Conservation (phyloP, 2,113 vertebrate species). For the Noctilio leporinus region DNA sequence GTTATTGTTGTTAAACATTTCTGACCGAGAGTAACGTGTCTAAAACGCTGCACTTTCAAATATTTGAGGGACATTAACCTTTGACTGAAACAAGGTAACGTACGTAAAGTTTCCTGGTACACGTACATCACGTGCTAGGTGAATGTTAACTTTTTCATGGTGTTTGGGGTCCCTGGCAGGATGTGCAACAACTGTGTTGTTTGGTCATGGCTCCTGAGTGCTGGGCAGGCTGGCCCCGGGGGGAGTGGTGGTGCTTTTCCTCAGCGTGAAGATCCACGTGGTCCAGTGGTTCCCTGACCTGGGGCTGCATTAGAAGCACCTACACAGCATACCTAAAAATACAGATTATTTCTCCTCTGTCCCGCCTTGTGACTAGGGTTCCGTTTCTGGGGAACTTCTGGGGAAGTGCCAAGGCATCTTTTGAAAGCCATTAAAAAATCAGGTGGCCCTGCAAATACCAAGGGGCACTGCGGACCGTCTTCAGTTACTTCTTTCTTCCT, state of each 20-base stretch:
- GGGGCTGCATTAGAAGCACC: background rate
- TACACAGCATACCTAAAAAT: background rate
- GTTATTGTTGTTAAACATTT: slow-evolving; percentile 13
- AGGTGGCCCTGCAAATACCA: background rate
- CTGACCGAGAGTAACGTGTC: background rate
- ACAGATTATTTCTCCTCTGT: slow-evolving; percentile 1
- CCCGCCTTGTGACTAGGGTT: slow-evolving; percentile 45
- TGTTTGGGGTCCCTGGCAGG: background rate
- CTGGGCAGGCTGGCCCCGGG: background rate
- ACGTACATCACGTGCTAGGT: background rate
- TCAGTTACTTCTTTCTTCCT: background rate
- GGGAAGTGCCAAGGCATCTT: slow-evolving; percentile 15
- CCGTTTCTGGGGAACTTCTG: slow-evolving; percentile 40
- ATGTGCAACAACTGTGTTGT: background rate
- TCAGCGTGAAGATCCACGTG: background rate
- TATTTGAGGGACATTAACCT: slow-evolving; percentile 39
- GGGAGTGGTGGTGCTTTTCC: background rate
- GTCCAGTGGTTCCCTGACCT: background rate
- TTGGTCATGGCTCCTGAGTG: background rate
- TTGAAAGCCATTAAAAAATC: slow-evolving; percentile 39
- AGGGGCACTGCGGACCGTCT: background rate
- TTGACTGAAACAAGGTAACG: slow-evolving; percentile 30
- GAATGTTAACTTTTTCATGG: slow-evolving; percentile 28
- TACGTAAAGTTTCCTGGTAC: slow-evolving; percentile 10
- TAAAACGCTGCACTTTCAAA: slow-evolving; percentile 2